Percentiles rank a stretch among this genome's conserved stretches.
Conservation (phyloP, 2,797 vertebrate species). For the Simalia tracyae region DNA sequence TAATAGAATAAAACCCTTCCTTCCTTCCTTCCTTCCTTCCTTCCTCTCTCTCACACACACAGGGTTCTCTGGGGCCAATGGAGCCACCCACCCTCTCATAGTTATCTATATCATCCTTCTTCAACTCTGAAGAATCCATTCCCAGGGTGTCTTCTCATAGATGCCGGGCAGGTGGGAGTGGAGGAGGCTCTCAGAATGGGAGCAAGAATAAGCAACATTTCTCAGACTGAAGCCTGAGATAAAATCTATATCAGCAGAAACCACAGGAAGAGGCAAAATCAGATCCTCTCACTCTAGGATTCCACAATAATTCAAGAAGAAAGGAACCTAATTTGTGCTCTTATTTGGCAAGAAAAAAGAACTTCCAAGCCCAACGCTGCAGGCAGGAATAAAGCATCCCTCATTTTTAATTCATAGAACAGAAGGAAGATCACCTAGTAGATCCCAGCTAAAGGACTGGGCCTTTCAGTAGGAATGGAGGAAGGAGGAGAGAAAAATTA, state of each 20-base stretch:
- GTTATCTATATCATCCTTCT: not conserved
- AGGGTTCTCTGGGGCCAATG: not conserved
- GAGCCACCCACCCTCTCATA: not conserved
- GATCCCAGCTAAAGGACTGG: not conserved
- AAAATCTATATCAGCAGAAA: not conserved
- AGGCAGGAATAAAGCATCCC: not conserved
- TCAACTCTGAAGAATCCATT: too few species aligned
- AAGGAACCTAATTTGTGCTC: not conserved
- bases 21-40: too few species aligned
- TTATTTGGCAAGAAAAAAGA: not conserved
- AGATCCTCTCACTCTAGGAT: not conserved
- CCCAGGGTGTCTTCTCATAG: not conserved
- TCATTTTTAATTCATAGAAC: not conserved
- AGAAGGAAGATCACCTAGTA: not conserved
- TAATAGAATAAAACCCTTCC: not conserved
- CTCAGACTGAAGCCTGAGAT: not conserved
- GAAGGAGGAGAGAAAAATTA: not conserved
- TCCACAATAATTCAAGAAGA: not conserved
- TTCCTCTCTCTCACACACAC: not conserved
- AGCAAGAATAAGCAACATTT: not conserved
- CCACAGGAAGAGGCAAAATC: not conserved
- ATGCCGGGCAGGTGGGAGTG: not conserved
- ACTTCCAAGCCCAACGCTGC: not conserved
- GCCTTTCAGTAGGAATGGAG: not conserved
- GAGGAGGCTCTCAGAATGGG: not conserved